Conservation (phyloP, 2,113 vertebrate species). For the Calyptommatus sinebrachiatus region DNA sequence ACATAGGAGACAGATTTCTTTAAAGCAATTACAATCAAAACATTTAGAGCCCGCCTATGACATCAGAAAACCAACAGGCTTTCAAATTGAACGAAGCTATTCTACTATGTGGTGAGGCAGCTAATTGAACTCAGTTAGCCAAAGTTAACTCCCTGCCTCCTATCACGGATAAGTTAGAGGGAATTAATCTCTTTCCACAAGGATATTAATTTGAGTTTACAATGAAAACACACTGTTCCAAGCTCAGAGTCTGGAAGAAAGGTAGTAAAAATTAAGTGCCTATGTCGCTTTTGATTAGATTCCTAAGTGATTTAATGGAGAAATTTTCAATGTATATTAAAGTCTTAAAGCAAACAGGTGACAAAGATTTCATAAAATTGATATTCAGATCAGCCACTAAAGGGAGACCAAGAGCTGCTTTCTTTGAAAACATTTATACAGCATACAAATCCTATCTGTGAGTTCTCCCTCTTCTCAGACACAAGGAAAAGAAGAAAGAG, state of each 20-base stretch:
- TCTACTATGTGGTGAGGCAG: neutral
- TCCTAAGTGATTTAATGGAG: conserved; percentile 22
- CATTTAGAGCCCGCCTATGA: neutral
- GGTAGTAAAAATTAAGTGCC: conserved; percentile 30
- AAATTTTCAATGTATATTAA: conserved; percentile 24
- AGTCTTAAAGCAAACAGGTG: conserved; percentile 15
- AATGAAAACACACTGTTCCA: conserved; percentile 7
- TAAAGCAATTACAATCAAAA: neutral
- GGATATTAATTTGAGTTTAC: conserved; percentile 10
- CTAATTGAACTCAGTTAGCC: neutral
- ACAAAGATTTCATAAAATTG: conserved; percentile 6
- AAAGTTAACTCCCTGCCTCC: neutral
- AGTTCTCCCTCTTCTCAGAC: neutral
- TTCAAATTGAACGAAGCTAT: neutral
- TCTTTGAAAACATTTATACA: neutral
- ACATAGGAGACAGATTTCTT: neutral
- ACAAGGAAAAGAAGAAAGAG: neutral
- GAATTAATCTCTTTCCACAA: conserved; percentile 15
- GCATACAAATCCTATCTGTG: neutral
- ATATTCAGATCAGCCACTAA: conserved; percentile 15
- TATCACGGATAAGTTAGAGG: neutral
- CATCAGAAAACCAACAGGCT: neutral
- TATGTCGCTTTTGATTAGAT: conserved; percentile 23
- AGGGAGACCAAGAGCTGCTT: conserved; percentile 21
- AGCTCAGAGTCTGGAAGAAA: conserved; percentile 3